phyloP scores from a whole-genome alignment of 2,113 vertebrate species.

The Clarias macrocephalus region DNA sequence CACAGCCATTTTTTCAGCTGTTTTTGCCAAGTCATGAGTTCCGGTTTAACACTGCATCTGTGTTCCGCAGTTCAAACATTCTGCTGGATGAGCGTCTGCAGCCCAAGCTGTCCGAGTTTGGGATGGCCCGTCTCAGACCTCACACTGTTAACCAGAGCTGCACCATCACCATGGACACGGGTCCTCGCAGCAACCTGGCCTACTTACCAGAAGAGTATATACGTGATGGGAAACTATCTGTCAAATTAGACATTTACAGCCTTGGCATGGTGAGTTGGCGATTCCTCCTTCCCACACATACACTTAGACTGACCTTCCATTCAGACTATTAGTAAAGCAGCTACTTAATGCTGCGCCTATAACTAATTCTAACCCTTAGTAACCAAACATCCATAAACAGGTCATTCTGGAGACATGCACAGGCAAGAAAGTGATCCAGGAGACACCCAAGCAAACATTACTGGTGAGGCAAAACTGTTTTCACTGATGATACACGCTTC shows the following conservation, averaged over 20 bases:
- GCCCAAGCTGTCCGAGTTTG: slow-evolving; percentile 71
- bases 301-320: background rate
- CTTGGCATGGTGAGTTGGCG: slow-evolving; percentile 69
- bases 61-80: slow-evolving; percentile 66
- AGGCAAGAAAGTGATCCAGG: slow-evolving; percentile 64
- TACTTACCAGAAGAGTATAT: slow-evolving; percentile 75
- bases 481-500: background rate
- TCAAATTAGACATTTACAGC: slow-evolving; percentile 76
- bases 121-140: slow-evolving; percentile 67
- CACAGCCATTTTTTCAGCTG: background rate
- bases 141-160: slow-evolving; percentile 59
- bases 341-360: background rate
- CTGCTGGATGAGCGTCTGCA: slow-evolving; percentile 69
- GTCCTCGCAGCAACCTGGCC: slow-evolving; percentile 60
- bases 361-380: background rate
- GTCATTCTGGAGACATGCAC: slow-evolving; percentile 74
- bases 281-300: background rate
- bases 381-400: slow-evolving; percentile 48
- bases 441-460: slow-evolving; percentile 59
- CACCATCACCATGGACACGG: slow-evolving; percentile 59
- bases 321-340: background rate
- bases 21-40: background rate
- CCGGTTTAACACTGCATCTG: background rate
- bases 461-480: slow-evolving; percentile 65
- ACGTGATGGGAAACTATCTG: slow-evolving; percentile 69